Evolutionary conservation across 2,888 invertebrate species (phyloP).

Genomic region (Phytoseiulus persimilis): DNA sequence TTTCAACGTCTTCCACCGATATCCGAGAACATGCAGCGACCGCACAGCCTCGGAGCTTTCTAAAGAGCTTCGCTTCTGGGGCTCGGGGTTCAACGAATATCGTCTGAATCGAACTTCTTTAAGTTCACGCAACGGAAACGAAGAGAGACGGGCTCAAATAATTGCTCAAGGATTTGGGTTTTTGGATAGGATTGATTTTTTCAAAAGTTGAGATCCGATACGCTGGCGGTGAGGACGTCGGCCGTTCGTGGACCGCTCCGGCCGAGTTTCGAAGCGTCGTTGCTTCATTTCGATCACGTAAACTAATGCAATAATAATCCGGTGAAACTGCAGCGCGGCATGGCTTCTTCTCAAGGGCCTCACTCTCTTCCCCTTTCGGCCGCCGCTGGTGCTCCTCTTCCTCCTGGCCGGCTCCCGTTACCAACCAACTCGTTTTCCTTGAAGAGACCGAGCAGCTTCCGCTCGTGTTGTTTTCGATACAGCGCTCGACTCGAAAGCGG

Average conservation of each 20-base stretch:
- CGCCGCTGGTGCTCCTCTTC: background rate
- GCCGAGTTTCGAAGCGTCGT: background rate
- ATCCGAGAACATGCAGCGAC: too few species aligned
- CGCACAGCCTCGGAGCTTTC: too few species aligned
- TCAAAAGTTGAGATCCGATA: background rate
- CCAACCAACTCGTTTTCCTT: background rate
- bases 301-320: background rate
- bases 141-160: background rate
- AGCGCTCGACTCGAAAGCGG: too few species aligned
- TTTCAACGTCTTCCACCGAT: too few species aligned
- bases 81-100: too few species aligned
- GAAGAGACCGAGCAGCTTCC: background rate
- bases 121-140: background rate
- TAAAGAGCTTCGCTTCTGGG: too few species aligned
- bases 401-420: background rate
- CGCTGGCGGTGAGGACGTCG: background rate
- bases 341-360: background rate
- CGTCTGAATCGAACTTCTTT: too few species aligned
- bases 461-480: background rate
- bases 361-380: background rate
- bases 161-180: background rate
- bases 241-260: too few species aligned
- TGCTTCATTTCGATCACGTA: background rate
- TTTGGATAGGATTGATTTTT: background rate
- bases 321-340: background rate